A percentile compares a stretch with the other conserved stretches of the same genome.
Evolutionary conservation across 2,888 invertebrate genomes (phyloP).

Genomic region (Morpho achilles): DNA sequence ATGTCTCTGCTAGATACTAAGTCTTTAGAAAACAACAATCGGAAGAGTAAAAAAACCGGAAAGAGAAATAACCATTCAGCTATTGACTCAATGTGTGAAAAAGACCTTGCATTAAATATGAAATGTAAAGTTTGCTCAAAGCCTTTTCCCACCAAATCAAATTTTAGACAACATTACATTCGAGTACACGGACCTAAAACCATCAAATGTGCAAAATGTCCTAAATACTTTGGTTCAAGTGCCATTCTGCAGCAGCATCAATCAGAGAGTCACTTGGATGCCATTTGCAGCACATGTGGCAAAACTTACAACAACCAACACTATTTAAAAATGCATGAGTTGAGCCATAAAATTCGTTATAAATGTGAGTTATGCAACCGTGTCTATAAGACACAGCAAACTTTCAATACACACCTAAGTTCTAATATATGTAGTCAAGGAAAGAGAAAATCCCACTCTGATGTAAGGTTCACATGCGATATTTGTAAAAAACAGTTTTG

Average conservation of each 20-base stretch:
- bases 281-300: background rate
- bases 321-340: background rate
- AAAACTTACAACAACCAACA: background rate
- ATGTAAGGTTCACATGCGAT: background rate
- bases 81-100: background rate
- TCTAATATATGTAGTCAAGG: constrained; percentile 1
- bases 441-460: background rate
- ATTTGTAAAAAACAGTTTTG: constrained; percentile 4
- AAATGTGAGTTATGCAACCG: background rate
- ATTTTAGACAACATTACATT: background rate
- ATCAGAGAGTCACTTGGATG: background rate
- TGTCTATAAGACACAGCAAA: constrained; percentile 1
- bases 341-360: background rate
- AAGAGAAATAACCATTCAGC: background rate
- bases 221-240: background rate
- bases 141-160: background rate
- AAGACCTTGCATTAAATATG: background rate
- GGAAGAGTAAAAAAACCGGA: background rate
- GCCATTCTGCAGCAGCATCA: background rate
- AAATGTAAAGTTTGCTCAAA: constrained; percentile 3
- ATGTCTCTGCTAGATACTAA: background rate
- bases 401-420: background rate
- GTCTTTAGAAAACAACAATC: no score
- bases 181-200: constrained; percentile 1
- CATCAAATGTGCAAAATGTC: constrained; percentile 3